Percentiles rank a stretch among this genome's conserved stretches.
These are phyloP conservation scores for Pammene aurita DNA, from an alignment of 2,888 invertebrate species.

Conservation along the genomic window DNA sequence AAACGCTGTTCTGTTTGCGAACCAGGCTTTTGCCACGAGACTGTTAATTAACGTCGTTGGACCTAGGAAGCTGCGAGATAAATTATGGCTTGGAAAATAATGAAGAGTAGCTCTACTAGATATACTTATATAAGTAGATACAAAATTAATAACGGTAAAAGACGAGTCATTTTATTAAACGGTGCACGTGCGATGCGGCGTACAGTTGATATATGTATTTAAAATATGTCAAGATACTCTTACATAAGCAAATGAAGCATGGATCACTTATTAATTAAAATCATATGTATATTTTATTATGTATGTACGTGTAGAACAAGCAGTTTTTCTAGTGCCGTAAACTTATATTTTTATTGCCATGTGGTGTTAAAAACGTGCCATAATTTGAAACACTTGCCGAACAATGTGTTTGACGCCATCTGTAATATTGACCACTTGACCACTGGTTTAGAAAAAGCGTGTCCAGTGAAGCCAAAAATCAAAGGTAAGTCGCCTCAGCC, in stretches of 20 bases:
- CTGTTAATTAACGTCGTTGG: constrained; percentile 2
- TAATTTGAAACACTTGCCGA: not conserved
- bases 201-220: not conserved
- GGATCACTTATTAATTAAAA: no score
- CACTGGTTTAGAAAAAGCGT: constrained; percentile 13
- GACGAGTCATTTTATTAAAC: not conserved
- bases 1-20: constrained; percentile 1
- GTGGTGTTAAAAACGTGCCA: no score
- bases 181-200: not conserved
- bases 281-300: no score
- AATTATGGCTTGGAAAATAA: not conserved
- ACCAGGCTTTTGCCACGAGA: constrained; percentile 14
- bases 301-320: no score
- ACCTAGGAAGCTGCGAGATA: not conserved
- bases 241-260: no score
- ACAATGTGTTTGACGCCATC: not conserved
- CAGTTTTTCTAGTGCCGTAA: no score
- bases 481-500: constrained; percentile 2
- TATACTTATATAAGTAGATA: not conserved
- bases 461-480: constrained; percentile 20
- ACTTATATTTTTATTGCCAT: no score
- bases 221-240: no score
- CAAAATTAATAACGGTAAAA: not conserved
- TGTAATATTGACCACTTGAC: not conserved
- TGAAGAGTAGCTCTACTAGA: not conserved